A percentile compares a stretch with the other conserved stretches of the same genome.
Conservation (phyloP, 2,113 vertebrate genomes). For the Oncorhynchus masou region DNA sequence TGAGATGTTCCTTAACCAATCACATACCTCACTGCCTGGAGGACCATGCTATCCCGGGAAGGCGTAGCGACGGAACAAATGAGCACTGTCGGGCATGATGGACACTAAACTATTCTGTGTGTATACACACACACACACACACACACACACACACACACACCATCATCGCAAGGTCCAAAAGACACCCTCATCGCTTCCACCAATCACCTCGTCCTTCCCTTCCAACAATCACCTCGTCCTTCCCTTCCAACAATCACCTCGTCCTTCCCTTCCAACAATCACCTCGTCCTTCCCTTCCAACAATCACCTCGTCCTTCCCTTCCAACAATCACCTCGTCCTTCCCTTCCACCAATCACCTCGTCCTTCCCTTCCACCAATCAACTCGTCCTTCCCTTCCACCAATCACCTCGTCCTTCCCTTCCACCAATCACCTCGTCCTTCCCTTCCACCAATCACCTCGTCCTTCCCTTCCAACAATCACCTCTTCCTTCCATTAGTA, state of each 20-base stretch:
- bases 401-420: not conserved
- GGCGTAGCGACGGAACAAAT: not conserved
- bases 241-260: not conserved
- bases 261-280: too few species aligned
- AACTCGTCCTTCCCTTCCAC: not conserved
- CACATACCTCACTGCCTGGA: conserved; percentile 12
- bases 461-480: conserved; percentile 13
- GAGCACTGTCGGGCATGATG: not conserved
- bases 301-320: not conserved
- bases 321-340: not conserved
- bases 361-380: not conserved
- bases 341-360: conserved; percentile 15
- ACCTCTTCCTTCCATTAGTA: not conserved
- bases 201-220: not conserved
- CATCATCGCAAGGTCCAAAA: not conserved
- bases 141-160: too few species aligned
- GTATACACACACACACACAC: too few species aligned
- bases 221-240: not conserved
- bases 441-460: not conserved
- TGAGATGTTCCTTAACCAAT: conserved; percentile 5
- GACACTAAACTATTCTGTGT: too few species aligned
- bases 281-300: conserved; percentile 2
- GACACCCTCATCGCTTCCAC: conserved; percentile 14
- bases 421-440: conserved; percentile 7
- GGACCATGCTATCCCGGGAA: conserved; percentile 21